A percentile compares a stretch with the other conserved stretches of the same genome.
These are phyloP conservation scores for Lepidurus arcticus DNA, from an alignment of 1,140 invertebrate species.

Conservation along the genomic window DNA sequence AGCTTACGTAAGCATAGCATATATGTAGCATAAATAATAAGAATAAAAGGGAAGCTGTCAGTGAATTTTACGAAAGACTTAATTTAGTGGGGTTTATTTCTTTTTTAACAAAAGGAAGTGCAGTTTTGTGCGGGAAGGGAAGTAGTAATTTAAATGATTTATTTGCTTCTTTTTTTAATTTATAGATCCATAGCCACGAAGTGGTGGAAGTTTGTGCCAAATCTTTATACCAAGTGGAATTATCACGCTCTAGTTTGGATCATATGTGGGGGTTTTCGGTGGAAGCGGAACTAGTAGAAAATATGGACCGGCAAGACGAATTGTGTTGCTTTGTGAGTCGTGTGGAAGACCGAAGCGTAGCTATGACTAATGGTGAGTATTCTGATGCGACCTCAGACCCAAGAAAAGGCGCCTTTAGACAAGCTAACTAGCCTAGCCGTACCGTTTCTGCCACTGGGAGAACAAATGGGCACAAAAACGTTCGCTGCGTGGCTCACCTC, in stretches of 20 bases:
- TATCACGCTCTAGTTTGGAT: slow-evolving; percentile 77
- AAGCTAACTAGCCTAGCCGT: too few relatives aligned
- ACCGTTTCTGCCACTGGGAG: too few relatives aligned
- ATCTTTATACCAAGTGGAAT: slow-evolving; percentile 91
- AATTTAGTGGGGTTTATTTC: background rate
- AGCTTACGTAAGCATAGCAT: background rate
- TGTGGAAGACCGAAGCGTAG: slow-evolving; percentile 89
- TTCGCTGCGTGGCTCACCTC: too few relatives aligned
- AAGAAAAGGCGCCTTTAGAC: too few relatives aligned
- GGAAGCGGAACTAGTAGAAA: slow-evolving; percentile 92
- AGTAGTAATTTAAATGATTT: background rate
- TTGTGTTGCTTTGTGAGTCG: slow-evolving; percentile 93
- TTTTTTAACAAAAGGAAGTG: background rate
- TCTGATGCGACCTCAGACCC: background rate
- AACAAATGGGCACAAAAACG: too few relatives aligned
- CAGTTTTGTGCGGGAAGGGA: background rate
- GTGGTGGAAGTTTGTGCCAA: slow-evolving; percentile 94
- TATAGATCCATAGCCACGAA: slow-evolving; percentile 86
- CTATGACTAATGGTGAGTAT: slow-evolving; percentile 82
- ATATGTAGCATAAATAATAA: background rate
- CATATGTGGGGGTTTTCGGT: slow-evolving; percentile 98
- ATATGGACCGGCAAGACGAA: slow-evolving; percentile 90
- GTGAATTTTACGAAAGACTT: background rate
- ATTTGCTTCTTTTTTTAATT: slow-evolving; percentile 39
- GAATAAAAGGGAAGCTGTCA: background rate